phyloP scores from a whole-genome alignment of 2,888 invertebrate genomes.

The Piscicola geometra region DNA sequence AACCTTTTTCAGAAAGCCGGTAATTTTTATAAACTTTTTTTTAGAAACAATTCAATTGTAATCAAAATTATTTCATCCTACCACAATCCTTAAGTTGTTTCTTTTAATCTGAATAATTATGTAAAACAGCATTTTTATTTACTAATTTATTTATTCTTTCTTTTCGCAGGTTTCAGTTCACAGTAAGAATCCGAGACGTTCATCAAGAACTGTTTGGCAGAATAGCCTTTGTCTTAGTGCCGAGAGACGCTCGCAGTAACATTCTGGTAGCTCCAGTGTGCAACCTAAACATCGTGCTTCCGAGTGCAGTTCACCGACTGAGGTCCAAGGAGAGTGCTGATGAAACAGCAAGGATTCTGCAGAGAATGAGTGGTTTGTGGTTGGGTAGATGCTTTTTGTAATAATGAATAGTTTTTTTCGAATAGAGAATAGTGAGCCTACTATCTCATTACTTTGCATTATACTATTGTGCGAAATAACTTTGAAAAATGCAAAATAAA shows the following conservation, averaged over 20 bases:
- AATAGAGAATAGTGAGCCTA: too few species aligned
- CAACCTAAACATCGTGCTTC: slow-evolving; percentile 77
- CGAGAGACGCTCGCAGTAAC: slow-evolving; percentile 74
- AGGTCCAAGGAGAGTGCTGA: slow-evolving; percentile 32
- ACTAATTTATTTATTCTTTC: too few species aligned
- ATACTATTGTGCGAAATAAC: too few species aligned
- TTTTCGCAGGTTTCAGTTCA: slow-evolving; percentile 73
- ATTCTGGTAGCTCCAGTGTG: slow-evolving; percentile 84
- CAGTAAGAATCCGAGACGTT: slow-evolving; percentile 80
- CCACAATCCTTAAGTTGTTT: too few species aligned
- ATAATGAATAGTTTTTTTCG: too few species aligned
- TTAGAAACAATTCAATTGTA: too few species aligned
- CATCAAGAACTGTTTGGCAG: slow-evolving; percentile 79
- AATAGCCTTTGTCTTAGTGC: slow-evolving; percentile 93
- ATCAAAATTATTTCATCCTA: too few species aligned
- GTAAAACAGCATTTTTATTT: too few species aligned
- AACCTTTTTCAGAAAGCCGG: slow-evolving; percentile 94
- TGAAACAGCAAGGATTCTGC: slow-evolving; percentile 28
- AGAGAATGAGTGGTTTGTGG: slow-evolving; percentile 22
- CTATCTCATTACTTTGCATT: too few species aligned
- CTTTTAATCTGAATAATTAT: too few species aligned
- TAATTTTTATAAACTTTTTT: neutral
- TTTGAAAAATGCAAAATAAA: too few species aligned
- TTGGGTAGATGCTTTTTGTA: too few species aligned
- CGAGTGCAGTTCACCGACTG: slow-evolving; percentile 53